These are phyloP conservation scores for Pseudanteris insignis DNA, from an alignment of 2,888 invertebrate species.

Conservation along the genomic window DNA sequence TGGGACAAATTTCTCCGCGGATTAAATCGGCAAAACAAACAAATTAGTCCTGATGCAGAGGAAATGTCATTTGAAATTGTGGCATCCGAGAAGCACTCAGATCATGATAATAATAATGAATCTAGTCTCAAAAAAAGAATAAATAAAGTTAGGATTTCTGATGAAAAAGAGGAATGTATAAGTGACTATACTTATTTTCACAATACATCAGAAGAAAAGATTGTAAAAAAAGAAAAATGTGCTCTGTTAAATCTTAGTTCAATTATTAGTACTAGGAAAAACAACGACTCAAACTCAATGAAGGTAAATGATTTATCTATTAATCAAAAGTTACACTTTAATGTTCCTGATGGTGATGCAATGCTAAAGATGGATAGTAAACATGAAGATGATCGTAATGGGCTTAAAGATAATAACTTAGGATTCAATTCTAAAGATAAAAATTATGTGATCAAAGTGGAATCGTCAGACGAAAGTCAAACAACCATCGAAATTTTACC, in stretches of 20 bases:
- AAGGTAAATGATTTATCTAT: constrained; percentile 27
- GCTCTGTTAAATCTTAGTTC: constrained; percentile 6
- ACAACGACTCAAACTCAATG: constrained; percentile 26
- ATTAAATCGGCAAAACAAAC: constrained; percentile 47
- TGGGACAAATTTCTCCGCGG: constrained; percentile 48
- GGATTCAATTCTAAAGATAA: constrained; percentile 29
- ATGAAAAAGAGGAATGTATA: constrained; percentile 20
- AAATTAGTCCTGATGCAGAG: constrained; percentile 51
- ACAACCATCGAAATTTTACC: constrained; percentile 61
- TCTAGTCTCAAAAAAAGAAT: constrained; percentile 13
- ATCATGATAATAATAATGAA: background rate
- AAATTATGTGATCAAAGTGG: constrained; percentile 57
- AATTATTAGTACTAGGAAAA: constrained; percentile 2
- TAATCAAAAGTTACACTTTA: constrained; percentile 10
- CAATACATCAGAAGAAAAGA: constrained; percentile 11
- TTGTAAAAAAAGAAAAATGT: background rate
- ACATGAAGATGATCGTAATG: background rate
- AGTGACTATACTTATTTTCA: constrained; percentile 36
- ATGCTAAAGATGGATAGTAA: background rate
- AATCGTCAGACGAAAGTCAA: constrained; percentile 63
- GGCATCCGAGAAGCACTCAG: constrained; percentile 12
- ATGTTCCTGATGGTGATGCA: constrained; percentile 5
- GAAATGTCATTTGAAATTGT: constrained; percentile 34
- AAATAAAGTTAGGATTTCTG: background rate
- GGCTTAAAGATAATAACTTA: constrained; percentile 17